Conservation (phyloP, 2,888 invertebrate species). For the Ferdinandea cuprea region DNA sequence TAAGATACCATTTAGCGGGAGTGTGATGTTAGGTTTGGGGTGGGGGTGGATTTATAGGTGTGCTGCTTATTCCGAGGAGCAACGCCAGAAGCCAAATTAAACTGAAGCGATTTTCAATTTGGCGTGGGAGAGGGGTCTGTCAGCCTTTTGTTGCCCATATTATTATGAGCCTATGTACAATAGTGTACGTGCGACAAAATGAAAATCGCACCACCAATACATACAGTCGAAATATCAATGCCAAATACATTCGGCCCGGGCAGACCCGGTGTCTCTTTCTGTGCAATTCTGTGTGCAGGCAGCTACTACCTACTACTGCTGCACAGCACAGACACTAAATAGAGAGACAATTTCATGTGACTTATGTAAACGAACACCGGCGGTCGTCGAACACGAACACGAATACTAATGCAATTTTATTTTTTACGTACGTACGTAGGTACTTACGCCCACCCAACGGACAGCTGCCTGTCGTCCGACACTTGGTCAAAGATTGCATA, state of each 20-base stretch:
- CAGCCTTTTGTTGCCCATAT: slow-evolving; percentile 4
- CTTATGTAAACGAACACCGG: slow-evolving; percentile 68
- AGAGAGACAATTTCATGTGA: slow-evolving; percentile 60
- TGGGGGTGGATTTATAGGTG: background rate
- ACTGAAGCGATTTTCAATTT: slow-evolving; percentile 22
- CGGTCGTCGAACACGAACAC: slow-evolving; percentile 11
- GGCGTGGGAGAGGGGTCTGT: background rate
- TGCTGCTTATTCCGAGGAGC: background rate
- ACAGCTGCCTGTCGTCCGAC: background rate
- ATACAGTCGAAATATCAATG: slow-evolving; percentile 24
- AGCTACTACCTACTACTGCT: too few species aligned
- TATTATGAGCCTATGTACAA: background rate
- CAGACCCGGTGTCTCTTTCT: slow-evolving; percentile 72
- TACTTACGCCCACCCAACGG: slow-evolving; percentile 4
- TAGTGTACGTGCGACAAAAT: slow-evolving; percentile 37
- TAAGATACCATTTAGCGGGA: slow-evolving; percentile 27
- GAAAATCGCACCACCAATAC: slow-evolving; percentile 30
- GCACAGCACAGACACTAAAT: slow-evolving; percentile 59
- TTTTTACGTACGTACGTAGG: slow-evolving; percentile 26
- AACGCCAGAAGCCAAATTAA: background rate
- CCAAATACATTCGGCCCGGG: slow-evolving; percentile 58
- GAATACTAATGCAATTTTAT: slow-evolving; percentile 6
- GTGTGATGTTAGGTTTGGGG: background rate
- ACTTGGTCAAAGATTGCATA: slow-evolving; percentile 54
- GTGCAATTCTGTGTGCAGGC: slow-evolving; percentile 59